A percentile compares a stretch with the other conserved stretches of the same genome.
Evolutionary conservation across 2,113 vertebrate genomes (phyloP).

Genomic region (Grammomys dolichurus): DNA sequence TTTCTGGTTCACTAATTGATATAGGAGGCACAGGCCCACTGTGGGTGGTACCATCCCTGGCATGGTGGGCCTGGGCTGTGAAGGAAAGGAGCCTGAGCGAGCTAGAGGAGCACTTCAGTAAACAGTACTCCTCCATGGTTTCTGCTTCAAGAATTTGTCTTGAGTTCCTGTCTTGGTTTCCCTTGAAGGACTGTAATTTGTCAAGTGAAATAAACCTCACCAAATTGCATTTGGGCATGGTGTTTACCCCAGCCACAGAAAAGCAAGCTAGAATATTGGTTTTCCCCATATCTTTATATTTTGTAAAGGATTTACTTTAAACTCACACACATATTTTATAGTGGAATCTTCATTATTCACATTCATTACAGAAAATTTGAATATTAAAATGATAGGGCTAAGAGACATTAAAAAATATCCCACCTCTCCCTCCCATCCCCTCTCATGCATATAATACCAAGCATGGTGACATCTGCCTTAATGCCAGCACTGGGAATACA

Average conservation of each 20-base stretch:
- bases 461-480: neutral
- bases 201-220: neutral
- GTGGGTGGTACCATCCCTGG: neutral
- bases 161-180: neutral
- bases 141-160: neutral
- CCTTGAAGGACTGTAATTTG: neutral
- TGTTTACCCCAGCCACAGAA: neutral
- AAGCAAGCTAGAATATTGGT: neutral
- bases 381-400: neutral
- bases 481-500: neutral
- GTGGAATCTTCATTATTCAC: neutral
- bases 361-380: neutral
- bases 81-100: neutral
- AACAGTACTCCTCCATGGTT: neutral
- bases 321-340: neutral
- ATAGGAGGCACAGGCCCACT: neutral
- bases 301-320: neutral
- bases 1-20: neutral
- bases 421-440: neutral
- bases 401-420: constrained; percentile 2
- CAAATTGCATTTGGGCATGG: neutral
- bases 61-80: neutral
- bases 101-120: neutral
- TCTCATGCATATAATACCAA: neutral
- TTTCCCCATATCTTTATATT: neutral